Base-by-base conservation (phyloP, 1,140 invertebrate genomes). In the Hypothenemus hampei region DNA sequence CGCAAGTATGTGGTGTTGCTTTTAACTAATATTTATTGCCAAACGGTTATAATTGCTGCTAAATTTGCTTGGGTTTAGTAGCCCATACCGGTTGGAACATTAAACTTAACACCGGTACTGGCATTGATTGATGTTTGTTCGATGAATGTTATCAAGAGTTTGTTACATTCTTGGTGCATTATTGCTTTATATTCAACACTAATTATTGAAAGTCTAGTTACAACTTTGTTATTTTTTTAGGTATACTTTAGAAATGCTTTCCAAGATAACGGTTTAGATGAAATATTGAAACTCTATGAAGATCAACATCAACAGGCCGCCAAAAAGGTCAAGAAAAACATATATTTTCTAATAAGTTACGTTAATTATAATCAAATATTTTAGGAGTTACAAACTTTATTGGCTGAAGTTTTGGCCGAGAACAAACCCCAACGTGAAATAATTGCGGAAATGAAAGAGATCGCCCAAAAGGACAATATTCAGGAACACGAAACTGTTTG, bases 281-380 rank as follows among this genome's bases (percentile, higher is more conserved):
- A 93, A 71, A 85, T 97, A 60, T 84, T 95, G 53, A 89, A 89
- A 66, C 81, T 94, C 61, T 92, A 95, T 76, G 87, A 90, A 71
- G 87, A 88, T 60, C 89, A 92, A 74, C 87, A 89, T 59, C 90
- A 87, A 71, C 86, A 91, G 72, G 86, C 87, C 69, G 82, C 85
- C 15, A 91, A 90, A 69, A 84, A 87, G n/a, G n/a, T n/a, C n/a
- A n/a, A n/a, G n/a, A n/a, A n/a, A n/a, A n/a, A n/a, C n/a, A n/a
- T n/a, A n/a, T n/a, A n/a, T n/a, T n/a, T n/a, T n/a, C n/a, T n/a
- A n/a, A n/a, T n/a, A n/a, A n/a, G n/a, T n/a, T n/a, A n/a, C n/a
- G n/a, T n/a, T n/a, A n/a, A n/a, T n/a, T n/a, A n/a, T n/a, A n/a
- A n/a, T n/a, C n/a, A n/a, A n/a, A n/a, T n/a, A n/a, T n/a, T n/a